A percentile compares a stretch with the other conserved stretches of the same genome.
Conservation (phyloP, 2,113 vertebrate species). For the human (Homo sapiens) region GRCh38 chr13:99121001-99121500, state of each 20-base stretch:
- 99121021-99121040: not conserved
- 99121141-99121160: not conserved
- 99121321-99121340: not conserved
- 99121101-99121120: not conserved
- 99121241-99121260: slow-evolving; percentile 30
- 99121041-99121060: not conserved
- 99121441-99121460: not conserved
- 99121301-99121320: slow-evolving; percentile 13
- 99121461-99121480: not conserved
- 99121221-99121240: not conserved
- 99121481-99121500: slow-evolving; percentile 62
- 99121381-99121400: not conserved
- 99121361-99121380: not conserved
- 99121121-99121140: not conserved
- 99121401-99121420: not conserved
- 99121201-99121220: slow-evolving; percentile 10
- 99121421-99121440: not conserved
- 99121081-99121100: slow-evolving; percentile 2
- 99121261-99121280: not conserved
- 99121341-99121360: not conserved
- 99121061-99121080: not conserved
- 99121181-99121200: not conserved
- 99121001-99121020: not conserved
- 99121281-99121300: not conserved
- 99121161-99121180: slow-evolving; percentile 12